Percentiles rank a stretch among this genome's conserved stretches.
These are phyloP conservation scores for Brenthis ino DNA, from an alignment of 2,888 invertebrate genomes.

Conservation along the genomic window DNA sequence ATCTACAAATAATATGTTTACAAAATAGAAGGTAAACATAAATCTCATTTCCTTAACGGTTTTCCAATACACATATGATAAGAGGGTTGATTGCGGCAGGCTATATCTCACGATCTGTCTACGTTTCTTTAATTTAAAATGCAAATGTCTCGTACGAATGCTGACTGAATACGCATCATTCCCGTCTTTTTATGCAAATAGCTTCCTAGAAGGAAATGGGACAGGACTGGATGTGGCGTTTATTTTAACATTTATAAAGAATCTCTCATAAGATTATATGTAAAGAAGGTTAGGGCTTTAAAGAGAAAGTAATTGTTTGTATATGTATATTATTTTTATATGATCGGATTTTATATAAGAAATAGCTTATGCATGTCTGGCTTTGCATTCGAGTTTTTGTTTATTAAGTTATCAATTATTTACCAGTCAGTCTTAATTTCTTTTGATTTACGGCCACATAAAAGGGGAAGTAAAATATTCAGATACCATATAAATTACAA, in stretches of 20 bases:
- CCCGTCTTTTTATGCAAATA: slow-evolving; percentile 27
- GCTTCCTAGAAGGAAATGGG: slow-evolving; percentile 15
- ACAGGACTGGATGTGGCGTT: slow-evolving; percentile 7
- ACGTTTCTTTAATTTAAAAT: slow-evolving; percentile 27
- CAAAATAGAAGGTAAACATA: neutral
- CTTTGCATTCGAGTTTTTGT: too few species aligned
- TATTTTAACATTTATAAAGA: slow-evolving; percentile 13
- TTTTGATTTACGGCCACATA: too few species aligned
- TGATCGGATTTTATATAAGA: too few species aligned
- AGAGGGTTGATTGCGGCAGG: slow-evolving; percentile 5
- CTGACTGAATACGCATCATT: slow-evolving; percentile 22
- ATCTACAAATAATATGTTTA: too few species aligned
- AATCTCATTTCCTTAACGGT: slow-evolving; percentile 2
- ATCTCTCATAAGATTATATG: neutral
- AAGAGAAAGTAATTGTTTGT: too few species aligned
- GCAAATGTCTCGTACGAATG: slow-evolving; percentile 18
- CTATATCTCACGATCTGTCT: slow-evolving; percentile 22
- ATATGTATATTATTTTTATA: too few species aligned
- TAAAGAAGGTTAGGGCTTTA: neutral
- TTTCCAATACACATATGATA: slow-evolving; percentile 12
- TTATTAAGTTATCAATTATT: too few species aligned
- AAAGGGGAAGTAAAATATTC: too few species aligned
- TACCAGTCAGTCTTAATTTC: too few species aligned
- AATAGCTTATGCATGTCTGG: too few species aligned
- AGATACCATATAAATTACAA: too few species aligned